Evolutionary conservation across 2,888 invertebrate species (phyloP).

Genomic region (Polydrusus cervinus): DNA sequence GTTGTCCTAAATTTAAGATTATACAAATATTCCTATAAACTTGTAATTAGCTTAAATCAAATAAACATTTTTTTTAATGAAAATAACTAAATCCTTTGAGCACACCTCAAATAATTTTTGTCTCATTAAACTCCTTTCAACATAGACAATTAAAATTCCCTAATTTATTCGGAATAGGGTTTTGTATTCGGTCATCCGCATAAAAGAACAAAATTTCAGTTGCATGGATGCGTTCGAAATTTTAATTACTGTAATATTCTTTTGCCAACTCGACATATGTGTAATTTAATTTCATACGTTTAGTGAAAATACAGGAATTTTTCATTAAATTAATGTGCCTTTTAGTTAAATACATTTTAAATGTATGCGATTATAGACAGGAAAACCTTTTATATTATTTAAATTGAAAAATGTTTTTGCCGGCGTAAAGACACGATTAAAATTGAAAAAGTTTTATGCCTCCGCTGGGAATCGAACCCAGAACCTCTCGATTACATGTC

Average conservation of each 20-base stretch:
- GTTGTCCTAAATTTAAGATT: no score
- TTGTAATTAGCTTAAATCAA: no score
- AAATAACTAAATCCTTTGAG: no score
- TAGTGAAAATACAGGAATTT: constrained; percentile 12
- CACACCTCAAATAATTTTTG: neutral
- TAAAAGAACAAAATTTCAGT: constrained; percentile 17
- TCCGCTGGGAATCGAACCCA: no score
- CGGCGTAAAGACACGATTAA: no score
- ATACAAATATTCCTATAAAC: no score
- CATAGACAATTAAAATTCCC: neutral
- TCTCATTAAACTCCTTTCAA: neutral
- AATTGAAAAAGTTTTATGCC: no score
- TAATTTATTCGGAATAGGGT: neutral
- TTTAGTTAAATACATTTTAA: constrained; percentile 5
- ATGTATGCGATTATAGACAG: neutral
- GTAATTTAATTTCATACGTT: constrained; percentile 12
- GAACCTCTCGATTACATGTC: no score
- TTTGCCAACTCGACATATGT: constrained; percentile 16
- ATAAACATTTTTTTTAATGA: no score
- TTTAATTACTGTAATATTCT: constrained; percentile 13
- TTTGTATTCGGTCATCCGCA: constrained; percentile 5
- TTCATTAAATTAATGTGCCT: constrained; percentile 9
- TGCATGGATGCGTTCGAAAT: constrained; percentile 5
- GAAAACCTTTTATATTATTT: neutral
- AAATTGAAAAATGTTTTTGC: no score